Conservation (phyloP, 2,797 vertebrate species). For the Dicrostonyx torquatus region DNA sequence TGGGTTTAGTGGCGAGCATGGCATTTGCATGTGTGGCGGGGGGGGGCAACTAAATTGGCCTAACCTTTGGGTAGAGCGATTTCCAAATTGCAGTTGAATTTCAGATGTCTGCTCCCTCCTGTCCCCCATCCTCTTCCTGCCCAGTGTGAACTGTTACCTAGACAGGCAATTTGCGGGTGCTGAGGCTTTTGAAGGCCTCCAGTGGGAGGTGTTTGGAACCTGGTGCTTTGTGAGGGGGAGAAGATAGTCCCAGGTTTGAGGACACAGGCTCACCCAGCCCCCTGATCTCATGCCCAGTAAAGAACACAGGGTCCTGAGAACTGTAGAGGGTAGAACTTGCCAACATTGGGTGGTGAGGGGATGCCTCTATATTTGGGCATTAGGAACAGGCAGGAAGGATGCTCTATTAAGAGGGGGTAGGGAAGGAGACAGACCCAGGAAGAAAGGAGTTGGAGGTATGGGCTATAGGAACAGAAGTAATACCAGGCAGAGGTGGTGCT, state of each 20-base stretch:
- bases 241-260: not conserved
- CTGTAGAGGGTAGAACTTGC: not conserved
- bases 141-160: slow-evolving; percentile 16
- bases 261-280: not conserved
- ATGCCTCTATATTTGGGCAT: not conserved
- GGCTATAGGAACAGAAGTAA: too few relatives aligned
- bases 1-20: not conserved
- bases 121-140: not conserved
- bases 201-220: not conserved
- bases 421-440: not conserved
- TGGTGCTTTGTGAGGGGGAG: not conserved
- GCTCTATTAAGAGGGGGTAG: not conserved
- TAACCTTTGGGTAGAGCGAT: slow-evolving; percentile 36
- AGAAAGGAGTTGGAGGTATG: not conserved
- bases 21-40: not conserved
- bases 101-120: slow-evolving; percentile 22
- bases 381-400: not conserved
- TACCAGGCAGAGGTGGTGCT: not conserved
- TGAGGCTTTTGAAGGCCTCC: not conserved
- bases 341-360: not conserved
- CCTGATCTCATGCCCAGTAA: not conserved
- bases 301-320: not conserved
- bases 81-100: slow-evolving; percentile 41
- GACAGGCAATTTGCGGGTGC: slow-evolving; percentile 2
- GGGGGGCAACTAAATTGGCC: not conserved